These are phyloP conservation scores for Cherax quadricarinatus DNA, from an alignment of 1,140 invertebrate species.

Conservation along the genomic window DNA sequence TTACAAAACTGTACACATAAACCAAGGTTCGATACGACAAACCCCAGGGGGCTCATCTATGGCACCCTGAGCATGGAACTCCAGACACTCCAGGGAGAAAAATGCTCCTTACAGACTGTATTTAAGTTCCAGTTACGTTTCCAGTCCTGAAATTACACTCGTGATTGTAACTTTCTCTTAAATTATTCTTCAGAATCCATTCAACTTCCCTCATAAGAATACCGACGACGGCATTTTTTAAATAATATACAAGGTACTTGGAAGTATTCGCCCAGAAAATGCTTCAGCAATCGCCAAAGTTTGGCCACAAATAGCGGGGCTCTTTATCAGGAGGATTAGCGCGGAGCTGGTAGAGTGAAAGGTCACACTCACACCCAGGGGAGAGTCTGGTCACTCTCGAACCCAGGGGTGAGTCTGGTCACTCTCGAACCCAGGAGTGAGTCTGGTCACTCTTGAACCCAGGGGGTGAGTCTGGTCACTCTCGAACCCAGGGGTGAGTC, in stretches of 20 bases:
- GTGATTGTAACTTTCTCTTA: background rate
- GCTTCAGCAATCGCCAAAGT: background rate
- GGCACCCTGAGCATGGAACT: no score
- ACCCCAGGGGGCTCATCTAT: no score
- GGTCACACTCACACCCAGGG: background rate
- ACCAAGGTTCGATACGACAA: no score
- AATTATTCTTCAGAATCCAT: background rate
- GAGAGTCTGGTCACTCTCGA: no score
- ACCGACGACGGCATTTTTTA: background rate
- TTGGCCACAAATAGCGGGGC: background rate
- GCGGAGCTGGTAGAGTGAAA: background rate
- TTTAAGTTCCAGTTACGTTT: background rate
- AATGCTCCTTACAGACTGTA: background rate
- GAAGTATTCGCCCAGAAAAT: background rate
- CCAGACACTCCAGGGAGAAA: no score
- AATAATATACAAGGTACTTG: background rate
- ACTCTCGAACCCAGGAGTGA: no score
- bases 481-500: no score
- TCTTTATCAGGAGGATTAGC: background rate
- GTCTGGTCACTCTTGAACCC: no score
- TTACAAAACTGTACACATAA: no score
- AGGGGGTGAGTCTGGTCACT: no score
- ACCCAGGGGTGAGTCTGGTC: no score
- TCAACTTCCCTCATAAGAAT: background rate
- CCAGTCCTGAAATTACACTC: background rate